These are phyloP conservation scores for Forpus xanthops DNA, from an alignment of 2,797 vertebrate species.

Conservation along the genomic window DNA sequence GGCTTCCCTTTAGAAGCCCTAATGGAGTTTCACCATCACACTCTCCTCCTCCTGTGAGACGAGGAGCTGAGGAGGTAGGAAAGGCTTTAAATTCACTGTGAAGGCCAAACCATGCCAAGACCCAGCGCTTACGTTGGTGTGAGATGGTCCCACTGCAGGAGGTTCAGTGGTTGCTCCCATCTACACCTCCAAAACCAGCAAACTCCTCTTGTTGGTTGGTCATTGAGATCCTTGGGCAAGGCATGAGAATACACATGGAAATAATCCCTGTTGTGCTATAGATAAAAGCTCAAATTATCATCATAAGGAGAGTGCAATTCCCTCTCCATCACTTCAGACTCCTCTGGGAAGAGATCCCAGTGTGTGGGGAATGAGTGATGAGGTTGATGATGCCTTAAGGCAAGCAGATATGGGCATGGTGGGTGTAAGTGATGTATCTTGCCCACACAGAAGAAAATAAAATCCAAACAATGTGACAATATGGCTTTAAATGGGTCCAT, in stretches of 20 bases:
- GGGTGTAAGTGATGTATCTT: neutral
- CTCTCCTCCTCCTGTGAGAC: rapidly evolving
- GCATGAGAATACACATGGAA: neutral
- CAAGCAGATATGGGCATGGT: neutral
- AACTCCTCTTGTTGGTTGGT: neutral
- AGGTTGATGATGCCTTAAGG: neutral
- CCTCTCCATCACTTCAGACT: neutral
- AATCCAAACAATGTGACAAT: neutral
- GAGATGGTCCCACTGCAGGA: neutral
- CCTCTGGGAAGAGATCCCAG: neutral
- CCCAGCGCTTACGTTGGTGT: rapidly evolving
- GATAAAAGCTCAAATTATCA: neutral
- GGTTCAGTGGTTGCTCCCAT: neutral
- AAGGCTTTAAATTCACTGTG: neutral
- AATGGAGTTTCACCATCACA: neutral
- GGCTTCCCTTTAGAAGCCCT: neutral
- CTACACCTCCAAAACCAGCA: neutral
- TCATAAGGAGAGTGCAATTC: rapidly evolving
- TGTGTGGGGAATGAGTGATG: rapidly evolving
- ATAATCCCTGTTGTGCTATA: neutral
- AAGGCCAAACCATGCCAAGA: neutral
- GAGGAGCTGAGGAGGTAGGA: neutral
- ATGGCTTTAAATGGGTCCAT: neutral
- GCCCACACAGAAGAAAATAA: neutral
- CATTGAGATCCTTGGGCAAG: neutral